Evolutionary conservation across 2,888 invertebrate species (phyloP).

Genomic region (Creontiades dilutus): DNA sequence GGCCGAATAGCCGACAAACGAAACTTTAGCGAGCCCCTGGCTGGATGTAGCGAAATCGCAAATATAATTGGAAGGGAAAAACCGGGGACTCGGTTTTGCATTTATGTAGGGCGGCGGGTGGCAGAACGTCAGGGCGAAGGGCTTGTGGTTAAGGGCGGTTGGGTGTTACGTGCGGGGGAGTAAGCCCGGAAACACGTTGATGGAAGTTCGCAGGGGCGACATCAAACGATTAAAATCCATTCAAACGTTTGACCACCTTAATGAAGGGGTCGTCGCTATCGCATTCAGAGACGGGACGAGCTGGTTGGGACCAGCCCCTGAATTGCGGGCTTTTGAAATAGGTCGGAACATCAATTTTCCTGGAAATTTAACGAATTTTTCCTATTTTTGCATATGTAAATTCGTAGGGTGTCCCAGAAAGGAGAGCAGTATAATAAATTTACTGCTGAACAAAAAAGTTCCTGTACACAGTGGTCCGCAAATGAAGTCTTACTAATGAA

Average conservation of each 20-base stretch:
- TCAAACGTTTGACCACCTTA: constrained; percentile 1
- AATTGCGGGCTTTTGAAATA: no score
- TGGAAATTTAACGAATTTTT: no score
- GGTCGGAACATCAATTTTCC: no score
- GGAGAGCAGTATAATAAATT: no score
- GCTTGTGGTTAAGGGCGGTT: no score
- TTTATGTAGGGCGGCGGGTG: neutral
- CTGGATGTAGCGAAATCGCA: neutral
- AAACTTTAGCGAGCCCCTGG: neutral
- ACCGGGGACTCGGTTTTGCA: neutral
- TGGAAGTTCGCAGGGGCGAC: neutral
- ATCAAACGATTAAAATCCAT: constrained; percentile 1
- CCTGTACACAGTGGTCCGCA: no score
- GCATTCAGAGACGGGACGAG: neutral
- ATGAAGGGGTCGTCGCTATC: neutral
- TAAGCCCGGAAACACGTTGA: neutral
- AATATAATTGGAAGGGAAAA: neutral
- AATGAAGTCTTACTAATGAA: no score
- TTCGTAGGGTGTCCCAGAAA: no score
- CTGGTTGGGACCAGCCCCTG: neutral
- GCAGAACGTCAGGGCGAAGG: no score
- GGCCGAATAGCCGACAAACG: neutral
- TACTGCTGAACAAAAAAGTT: no score
- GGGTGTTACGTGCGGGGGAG: neutral
- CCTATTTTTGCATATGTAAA: no score